Evolutionary conservation across 2,797 vertebrate species (phyloP), one percentile per base, ranked within the genome.

Genomic region (Meda fulgida): DNA sequence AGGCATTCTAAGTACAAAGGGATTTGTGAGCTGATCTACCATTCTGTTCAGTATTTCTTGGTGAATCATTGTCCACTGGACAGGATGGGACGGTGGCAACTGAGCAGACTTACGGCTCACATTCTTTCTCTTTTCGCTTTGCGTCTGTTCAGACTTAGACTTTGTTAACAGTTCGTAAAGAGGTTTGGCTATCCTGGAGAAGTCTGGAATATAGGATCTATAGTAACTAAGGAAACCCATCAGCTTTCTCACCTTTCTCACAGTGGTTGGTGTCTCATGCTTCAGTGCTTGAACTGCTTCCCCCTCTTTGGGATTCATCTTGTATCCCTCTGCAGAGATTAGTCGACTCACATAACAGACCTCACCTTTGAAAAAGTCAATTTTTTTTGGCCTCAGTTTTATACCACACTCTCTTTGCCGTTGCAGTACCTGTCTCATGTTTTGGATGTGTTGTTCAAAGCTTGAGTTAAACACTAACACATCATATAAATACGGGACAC

Each of bases 171-270:
- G 63, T 18, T 63, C 53, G 40, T 78, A 83, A 2, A 78, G 80
- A 10, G 63, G 36, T 34, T 29, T 78, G 10, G 36, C 60, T 23
- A 16, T 53, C 43, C 78, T 81, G 21, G 79, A 81, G 63, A 77
- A 77, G 9, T 86, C 79, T 18, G 26, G 13, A n/a, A 85, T 51
- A 67, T 67, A 85, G 18, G 43, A 1, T 65, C 58, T 51, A 34
- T 81, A 81, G 55, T 85, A 85, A 4, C 78, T 31, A 3, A 81
- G 78, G 31, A 85, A 85, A 14, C 71, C 78, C 58, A 85, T 48
- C 29, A 85, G 10, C 58, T 85, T 85, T 10, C 78, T 81, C 51
- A 82, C 63, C 5, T 48, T 80, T 69, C 29, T 2, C 23, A 85
- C 67, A 65, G 67, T 85, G 53, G 84, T 29, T 2, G 77, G 77